Evolutionary conservation across 1,140 invertebrate genomes (phyloP).

Genomic region (Drosophila rufa): DNA sequence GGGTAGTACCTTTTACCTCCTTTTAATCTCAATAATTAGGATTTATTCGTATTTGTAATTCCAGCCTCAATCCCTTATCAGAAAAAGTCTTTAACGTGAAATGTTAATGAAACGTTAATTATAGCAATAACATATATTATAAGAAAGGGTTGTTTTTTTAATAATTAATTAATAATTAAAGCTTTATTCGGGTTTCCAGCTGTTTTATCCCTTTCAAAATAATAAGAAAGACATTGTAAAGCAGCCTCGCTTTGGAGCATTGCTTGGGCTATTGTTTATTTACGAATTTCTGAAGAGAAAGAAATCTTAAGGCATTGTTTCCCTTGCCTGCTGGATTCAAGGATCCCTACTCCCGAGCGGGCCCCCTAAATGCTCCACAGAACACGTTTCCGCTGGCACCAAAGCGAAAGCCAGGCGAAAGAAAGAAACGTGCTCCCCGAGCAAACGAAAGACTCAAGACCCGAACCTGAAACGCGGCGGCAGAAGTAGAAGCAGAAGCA

Average conservation of each 20-base stretch:
- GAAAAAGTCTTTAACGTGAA: no score
- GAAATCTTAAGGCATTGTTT: not conserved
- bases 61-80: no score
- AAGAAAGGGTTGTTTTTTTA: no score
- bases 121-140: no score
- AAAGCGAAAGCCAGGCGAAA: slow-evolving; percentile 68
- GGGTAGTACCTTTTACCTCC: no score
- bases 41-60: no score
- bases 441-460: slow-evolving; percentile 79
- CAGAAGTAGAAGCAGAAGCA: slow-evolving; percentile 75
- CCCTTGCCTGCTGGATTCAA: not conserved
- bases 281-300: not conserved
- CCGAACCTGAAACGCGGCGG: slow-evolving; percentile 57
- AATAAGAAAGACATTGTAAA: not conserved
- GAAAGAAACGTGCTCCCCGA: slow-evolving; percentile 57
- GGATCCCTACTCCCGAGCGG: not conserved
- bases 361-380: slow-evolving; percentile 20
- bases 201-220: not conserved
- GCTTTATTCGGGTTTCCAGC: no score
- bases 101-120: no score
- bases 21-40: no score
- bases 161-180: no score
- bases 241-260: not conserved
- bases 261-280: not conserved
- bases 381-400: slow-evolving; percentile 36